These are phyloP conservation scores for Corythoichthys haematopterus DNA, from an alignment of 2,113 vertebrate genomes.

Conservation along the genomic window DNA sequence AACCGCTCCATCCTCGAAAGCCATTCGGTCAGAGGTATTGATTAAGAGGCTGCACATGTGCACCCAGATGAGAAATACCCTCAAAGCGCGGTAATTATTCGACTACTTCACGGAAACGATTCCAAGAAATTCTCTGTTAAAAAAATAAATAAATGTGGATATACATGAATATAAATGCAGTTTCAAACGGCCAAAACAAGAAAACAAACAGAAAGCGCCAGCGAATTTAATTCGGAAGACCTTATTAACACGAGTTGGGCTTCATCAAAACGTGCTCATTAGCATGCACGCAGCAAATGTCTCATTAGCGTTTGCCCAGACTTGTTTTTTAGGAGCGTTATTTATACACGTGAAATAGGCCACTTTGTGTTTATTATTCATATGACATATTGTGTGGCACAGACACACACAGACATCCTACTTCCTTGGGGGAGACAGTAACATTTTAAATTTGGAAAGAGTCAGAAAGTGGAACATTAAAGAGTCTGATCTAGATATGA, in stretches of 20 bases:
- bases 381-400: slow-evolving; percentile 25
- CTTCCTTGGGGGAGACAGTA: slow-evolving; percentile 30
- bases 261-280: slow-evolving; percentile 54
- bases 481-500: no score
- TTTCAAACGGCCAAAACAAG: neutral
- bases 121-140: neutral
- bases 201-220: neutral
- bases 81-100: slow-evolving; percentile 26
- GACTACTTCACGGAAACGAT: slow-evolving; percentile 10
- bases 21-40: slow-evolving; percentile 62
- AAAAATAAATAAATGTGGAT: neutral
- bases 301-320: slow-evolving; percentile 47
- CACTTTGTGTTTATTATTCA: slow-evolving; percentile 55
- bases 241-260: slow-evolving; percentile 32
- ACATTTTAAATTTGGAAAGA: neutral
- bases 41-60: slow-evolving; percentile 51
- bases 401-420: neutral
- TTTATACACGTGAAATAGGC: slow-evolving; percentile 59
- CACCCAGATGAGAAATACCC: slow-evolving; percentile 11
- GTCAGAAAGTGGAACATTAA: no score
- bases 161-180: neutral
- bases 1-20: slow-evolving; percentile 48
- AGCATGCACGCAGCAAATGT: slow-evolving; percentile 18
- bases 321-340: slow-evolving; percentile 50
- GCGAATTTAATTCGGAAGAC: slow-evolving; percentile 6